Evolutionary conservation across 2,797 vertebrate species (phyloP), one percentile per base, ranked within the genome.

Genomic region (Sebastes matsubarae): DNA sequence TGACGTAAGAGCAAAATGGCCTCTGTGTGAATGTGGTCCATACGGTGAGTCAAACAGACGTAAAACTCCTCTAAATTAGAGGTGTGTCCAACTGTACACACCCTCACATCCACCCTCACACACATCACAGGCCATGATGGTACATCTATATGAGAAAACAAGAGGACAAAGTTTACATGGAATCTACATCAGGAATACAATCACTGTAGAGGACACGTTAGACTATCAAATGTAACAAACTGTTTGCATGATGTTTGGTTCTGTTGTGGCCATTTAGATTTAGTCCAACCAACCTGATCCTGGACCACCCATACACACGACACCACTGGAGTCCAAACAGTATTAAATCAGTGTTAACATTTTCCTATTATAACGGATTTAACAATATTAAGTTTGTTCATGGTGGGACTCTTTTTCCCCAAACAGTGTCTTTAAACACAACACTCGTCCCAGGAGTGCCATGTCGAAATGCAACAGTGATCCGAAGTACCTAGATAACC

Each of bases 131-230:
- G 79, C 72, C 27, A 34, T 60, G 72, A 72, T 82, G 69, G 63
- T 64, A 79, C 18, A 13, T 71, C 68, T 69, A 81, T 52, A 72
- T 63, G 52, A 79, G 46, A 77, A 82, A 82, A 81, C 18, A 54
- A 78, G 16, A 77, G 38, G 71, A 81, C 54, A 77, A 61, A 22
- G 30, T 32, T 82, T 24, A 82, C 42, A 75, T 80, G 58, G 38
- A 89, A 65, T 67, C 79, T 66, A 72, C 27, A 80, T 76, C 2
- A 81, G 74, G 68, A 77, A 81, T 83, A 90, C 82, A 87, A 87
- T 75, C 79, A 84, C 58, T 82, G 70, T 32, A 52, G 16, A 65
- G 20, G 54, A 72, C 38, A 60, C 38, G 38, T 88, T 55, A 79
- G n/a, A 75, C 22, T 70, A 83, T 77, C n/a, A 82, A 65, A 85